Base-by-base conservation (phyloP, 2,113 vertebrate genomes). In the Callaeas wilsoni region DNA sequence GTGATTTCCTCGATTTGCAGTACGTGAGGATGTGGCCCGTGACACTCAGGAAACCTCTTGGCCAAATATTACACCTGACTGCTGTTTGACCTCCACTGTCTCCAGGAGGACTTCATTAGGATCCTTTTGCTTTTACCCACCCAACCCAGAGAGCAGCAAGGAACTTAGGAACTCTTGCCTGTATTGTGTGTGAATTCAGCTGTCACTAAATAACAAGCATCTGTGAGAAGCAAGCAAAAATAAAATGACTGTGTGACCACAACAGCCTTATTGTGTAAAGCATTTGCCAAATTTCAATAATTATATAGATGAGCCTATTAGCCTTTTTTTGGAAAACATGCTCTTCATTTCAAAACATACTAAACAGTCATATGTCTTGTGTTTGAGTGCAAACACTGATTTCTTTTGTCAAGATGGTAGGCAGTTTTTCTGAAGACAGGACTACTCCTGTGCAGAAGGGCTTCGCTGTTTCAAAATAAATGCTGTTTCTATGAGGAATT, bases 371-470 rank as follows among this genome's bases (percentile, higher is more conserved):
- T 52, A 81, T 50, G 62, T 65, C 81, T 83, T 82, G 42, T 92
- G 71, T 68, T 90, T 92, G 64, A 63, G 49, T 81, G 71, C 60
- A 93, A 96, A 88, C 77, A 56, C 27, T 86, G 39, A 81, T 60
- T 81, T 94, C 81, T 91, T 82, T 92, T 94, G 73, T 90, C 88
- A 96, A 92, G 56, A 75, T 37, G 35, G 52, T 12, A 93, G 52
- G 63, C 53, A 88, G 23, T 46, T 93, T 84, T 77, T 63, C 50
- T 81, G 76, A 70, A 93, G 83, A 74, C 26, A 80, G 30, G 26
- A 47, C 52, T 63, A 41, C 47, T 85, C 33, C 47, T 60, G 49
- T n/a, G 52, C 60, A 92, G 56, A 93, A 93, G 52, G 79, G 39
- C 68, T 93, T 65, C 0, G 0, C 60, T 94, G 35, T 67, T 90